Conservation (phyloP, 35 echinoderm and acorn worm genomes). For the Eucidaris tribuloides region DNA sequence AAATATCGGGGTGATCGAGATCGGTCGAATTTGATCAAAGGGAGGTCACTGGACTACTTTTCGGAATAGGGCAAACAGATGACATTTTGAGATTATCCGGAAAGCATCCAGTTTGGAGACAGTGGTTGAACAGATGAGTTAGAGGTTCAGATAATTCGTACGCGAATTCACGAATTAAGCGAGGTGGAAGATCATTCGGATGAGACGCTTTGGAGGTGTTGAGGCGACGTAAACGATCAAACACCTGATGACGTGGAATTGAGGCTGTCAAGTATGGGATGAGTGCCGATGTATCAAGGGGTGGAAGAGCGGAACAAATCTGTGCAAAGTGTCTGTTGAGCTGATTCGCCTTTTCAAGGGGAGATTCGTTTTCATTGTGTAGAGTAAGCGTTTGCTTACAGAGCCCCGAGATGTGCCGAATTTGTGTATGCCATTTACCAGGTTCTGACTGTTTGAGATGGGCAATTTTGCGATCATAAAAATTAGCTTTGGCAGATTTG, state of each 20-base stretch:
- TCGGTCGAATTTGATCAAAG: constrained; percentile 25
- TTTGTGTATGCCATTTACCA: not conserved
- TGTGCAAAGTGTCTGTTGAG: not conserved
- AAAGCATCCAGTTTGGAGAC: constrained; percentile 14
- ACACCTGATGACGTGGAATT: constrained; percentile 14
- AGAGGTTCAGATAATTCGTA: constrained; percentile 26
- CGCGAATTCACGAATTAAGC: constrained; percentile 11
- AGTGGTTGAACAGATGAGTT: constrained; percentile 24
- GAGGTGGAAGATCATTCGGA: not conserved
- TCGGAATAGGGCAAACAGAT: constrained; percentile 38
- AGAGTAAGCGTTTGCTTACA: not conserved
- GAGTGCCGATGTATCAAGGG: not conserved
- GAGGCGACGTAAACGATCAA: not conserved
- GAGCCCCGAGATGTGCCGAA: not conserved
- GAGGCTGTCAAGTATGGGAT: constrained; percentile 2
- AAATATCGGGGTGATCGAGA: constrained; percentile 23
- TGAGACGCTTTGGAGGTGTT: constrained; percentile 27
- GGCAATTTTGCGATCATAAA: not conserved
- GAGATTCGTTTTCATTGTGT: not conserved
- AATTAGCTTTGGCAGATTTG: not conserved
- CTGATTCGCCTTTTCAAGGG: not conserved
- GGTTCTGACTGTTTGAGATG: not conserved
- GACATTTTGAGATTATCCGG: constrained; percentile 12
- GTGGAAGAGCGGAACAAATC: not conserved
- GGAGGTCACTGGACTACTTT: not conserved